These are phyloP conservation scores for Montipora sp. DNA, from an alignment of 64 coral and sea anemone species.

Conservation along the genomic window DNA sequence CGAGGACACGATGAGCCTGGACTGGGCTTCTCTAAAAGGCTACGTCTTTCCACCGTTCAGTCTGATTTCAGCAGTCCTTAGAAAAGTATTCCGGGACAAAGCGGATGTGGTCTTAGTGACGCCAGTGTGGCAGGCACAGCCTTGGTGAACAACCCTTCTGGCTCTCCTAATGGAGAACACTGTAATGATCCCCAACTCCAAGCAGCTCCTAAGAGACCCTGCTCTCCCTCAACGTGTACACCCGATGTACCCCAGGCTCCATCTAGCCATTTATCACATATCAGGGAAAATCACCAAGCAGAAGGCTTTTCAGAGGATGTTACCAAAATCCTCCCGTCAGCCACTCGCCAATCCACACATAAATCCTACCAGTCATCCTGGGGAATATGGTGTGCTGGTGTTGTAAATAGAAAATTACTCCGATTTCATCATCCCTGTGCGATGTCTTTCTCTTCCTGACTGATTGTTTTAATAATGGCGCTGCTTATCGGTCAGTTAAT, in stretches of 20 bases:
- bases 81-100: background rate
- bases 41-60: too few relatives aligned
- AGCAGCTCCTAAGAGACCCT: constrained; percentile 11
- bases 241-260: constrained; percentile 41
- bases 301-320: constrained; percentile 40
- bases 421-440: constrained; percentile 6
- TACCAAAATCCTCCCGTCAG: constrained; percentile 39
- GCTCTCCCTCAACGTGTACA: background rate
- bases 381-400: constrained; percentile 55
- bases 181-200: background rate
- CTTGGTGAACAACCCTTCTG: constrained; percentile 47
- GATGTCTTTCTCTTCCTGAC: constrained; percentile 25
- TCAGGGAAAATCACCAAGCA: constrained; percentile 55
- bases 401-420: constrained; percentile 28
- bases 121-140: constrained; percentile 47
- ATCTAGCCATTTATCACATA: constrained; percentile 36
- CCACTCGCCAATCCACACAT: constrained; percentile 27
- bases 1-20: too few relatives aligned
- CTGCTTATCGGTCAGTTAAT: constrained; percentile 29
- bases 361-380: constrained; percentile 57
- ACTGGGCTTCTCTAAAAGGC: too few relatives aligned
- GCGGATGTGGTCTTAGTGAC: constrained; percentile 36
- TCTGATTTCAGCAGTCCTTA: background rate
- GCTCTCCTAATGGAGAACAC: background rate
- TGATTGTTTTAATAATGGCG: background rate